A percentile compares a stretch with the other conserved stretches of the same genome.
Evolutionary conservation across 2,888 invertebrate genomes (phyloP).

Genomic region (Nomada lathburiana): DNA sequence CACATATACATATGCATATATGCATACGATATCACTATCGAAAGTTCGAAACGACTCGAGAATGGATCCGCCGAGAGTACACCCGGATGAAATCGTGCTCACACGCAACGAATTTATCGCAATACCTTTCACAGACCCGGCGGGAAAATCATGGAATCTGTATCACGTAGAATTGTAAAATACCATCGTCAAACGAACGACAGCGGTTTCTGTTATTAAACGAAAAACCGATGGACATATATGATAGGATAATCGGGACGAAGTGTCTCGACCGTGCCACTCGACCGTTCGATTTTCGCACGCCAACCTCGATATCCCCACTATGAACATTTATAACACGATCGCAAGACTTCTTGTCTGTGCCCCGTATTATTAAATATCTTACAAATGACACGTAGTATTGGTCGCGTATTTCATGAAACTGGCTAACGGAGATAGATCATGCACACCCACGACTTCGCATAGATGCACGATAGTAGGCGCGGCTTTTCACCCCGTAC

Average conservation of each 20-base stretch:
- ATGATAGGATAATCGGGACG: slow-evolving; percentile 13
- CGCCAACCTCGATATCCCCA: slow-evolving; percentile 39
- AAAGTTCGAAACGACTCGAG: neutral
- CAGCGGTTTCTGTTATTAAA: slow-evolving; percentile 54
- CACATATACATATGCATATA: neutral
- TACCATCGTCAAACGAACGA: neutral
- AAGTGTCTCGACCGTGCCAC: slow-evolving; percentile 44
- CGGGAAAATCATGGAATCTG: slow-evolving; percentile 32
- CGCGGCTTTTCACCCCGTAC: slow-evolving; percentile 69
- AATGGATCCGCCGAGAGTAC: slow-evolving; percentile 43
- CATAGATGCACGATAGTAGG: slow-evolving; percentile 55
- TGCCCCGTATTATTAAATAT: neutral
- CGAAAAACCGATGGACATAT: slow-evolving; percentile 16
- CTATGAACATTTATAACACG: slow-evolving; percentile 18
- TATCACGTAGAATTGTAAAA: slow-evolving; percentile 14
- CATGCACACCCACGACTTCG: slow-evolving; percentile 49
- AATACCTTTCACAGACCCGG: slow-evolving; percentile 29
- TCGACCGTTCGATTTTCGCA: slow-evolving; percentile 58
- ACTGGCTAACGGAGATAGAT: slow-evolving; percentile 13
- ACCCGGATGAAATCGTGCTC: slow-evolving; percentile 3
- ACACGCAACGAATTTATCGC: slow-evolving; percentile 17
- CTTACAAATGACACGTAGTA: neutral
- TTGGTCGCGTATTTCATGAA: neutral
- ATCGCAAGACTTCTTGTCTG: neutral
- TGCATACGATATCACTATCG: neutral